Conservation (phyloP, 1,140 invertebrate genomes). For the Calycopis cecrops region DNA sequence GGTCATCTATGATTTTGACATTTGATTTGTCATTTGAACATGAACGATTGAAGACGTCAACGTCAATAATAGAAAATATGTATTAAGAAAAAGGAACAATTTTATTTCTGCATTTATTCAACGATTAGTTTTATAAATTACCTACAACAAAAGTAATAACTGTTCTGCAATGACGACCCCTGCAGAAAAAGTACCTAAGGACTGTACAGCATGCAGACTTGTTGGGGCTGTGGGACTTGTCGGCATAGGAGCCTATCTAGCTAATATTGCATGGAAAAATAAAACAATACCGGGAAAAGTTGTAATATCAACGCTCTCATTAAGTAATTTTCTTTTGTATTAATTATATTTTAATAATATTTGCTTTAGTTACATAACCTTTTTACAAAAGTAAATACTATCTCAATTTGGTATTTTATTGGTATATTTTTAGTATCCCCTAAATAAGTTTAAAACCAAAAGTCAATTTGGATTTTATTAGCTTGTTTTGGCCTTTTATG, state of each 20-base stretch:
- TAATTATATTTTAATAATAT: not conserved
- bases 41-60: too few species aligned
- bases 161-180: conserved; percentile 29
- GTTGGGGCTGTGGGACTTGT: conserved; percentile 46
- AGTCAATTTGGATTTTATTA: too few species aligned
- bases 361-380: not conserved
- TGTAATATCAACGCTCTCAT: conserved; percentile 43
- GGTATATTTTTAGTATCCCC: too few species aligned
- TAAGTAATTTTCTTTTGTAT: conserved; percentile 34
- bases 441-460: too few species aligned
- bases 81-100: too few species aligned
- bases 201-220: conserved; percentile 49
- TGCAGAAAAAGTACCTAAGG: conserved; percentile 33
- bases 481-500: not conserved
- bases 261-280: conserved; percentile 52
- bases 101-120: too few species aligned
- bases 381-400: not conserved
- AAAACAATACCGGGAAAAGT: conserved; percentile 49
- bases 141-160: too few species aligned
- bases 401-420: not conserved
- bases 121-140: too few species aligned
- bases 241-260: conserved; percentile 56
- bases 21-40: too few species aligned
- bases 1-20: too few species aligned
- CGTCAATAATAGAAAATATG: too few species aligned